phyloP scores from a whole-genome alignment of 2,888 invertebrate genomes.

The Pantelozetes paolii region DNA sequence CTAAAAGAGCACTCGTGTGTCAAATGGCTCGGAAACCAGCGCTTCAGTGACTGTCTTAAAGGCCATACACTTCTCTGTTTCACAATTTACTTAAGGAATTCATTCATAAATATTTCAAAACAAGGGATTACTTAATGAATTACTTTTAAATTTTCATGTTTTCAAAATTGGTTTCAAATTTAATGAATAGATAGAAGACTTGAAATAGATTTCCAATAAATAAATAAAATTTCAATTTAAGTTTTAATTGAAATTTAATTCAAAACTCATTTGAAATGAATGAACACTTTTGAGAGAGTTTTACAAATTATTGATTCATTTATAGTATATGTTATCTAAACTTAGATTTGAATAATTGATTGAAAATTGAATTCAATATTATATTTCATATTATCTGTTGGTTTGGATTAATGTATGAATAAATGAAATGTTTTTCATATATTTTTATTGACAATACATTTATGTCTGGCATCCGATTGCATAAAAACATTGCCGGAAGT shows the following conservation, averaged over 20 bases:
- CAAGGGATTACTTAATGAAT: too few relatives aligned
- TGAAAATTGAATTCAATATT: conserved; percentile 2
- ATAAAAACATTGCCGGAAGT: conserved; percentile 13
- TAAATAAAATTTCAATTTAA: too few relatives aligned
- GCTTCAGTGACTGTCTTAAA: background rate
- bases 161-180: too few relatives aligned
- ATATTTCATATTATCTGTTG: background rate
- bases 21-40: background rate
- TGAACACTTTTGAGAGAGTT: background rate
- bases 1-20: background rate
- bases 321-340: too few relatives aligned
- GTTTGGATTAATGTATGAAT: background rate
- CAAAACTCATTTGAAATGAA: background rate
- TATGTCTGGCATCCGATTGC: conserved; percentile 14
- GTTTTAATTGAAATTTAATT: too few relatives aligned
- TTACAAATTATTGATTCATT: background rate
- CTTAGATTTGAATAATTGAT: background rate
- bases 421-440: background rate
- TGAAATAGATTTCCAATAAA: too few relatives aligned
- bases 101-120: background rate
- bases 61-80: background rate
- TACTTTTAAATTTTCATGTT: too few relatives aligned
- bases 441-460: background rate
- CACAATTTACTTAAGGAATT: background rate
- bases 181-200: too few relatives aligned